phyloP scores from a whole-genome alignment of 2,888 invertebrate genomes.

The Watsonalla cultraria region DNA sequence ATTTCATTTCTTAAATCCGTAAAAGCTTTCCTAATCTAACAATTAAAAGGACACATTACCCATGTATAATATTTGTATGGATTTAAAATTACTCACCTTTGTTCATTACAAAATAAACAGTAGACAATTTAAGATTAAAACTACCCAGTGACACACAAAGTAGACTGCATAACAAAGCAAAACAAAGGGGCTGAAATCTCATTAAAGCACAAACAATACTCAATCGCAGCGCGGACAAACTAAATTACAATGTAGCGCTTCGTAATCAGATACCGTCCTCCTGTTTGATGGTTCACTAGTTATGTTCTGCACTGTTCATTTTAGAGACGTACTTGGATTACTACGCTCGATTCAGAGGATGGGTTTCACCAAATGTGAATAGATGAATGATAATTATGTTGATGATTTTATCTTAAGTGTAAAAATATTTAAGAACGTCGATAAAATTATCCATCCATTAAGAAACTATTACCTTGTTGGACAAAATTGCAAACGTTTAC shows the following conservation, averaged over 20 bases:
- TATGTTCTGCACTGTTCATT: background rate
- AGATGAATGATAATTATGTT: too few relatives aligned
- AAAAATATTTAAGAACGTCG: too few relatives aligned
- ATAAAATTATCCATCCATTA: too few relatives aligned
- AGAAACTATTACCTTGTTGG: too few relatives aligned
- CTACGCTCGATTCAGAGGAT: background rate
- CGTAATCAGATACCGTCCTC: slow-evolving; percentile 17
- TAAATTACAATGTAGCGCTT: slow-evolving; percentile 26
- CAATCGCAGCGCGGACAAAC: slow-evolving; percentile 30
- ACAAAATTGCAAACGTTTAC: too few relatives aligned
- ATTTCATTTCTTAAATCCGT: too few relatives aligned
- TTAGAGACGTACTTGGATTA: background rate
- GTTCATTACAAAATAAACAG: background rate
- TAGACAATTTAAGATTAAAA: background rate
- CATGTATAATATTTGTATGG: too few relatives aligned
- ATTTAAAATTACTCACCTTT: too few relatives aligned
- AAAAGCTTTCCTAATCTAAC: too few relatives aligned
- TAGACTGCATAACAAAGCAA: slow-evolving; percentile 4
- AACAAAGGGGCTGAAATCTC: slow-evolving; percentile 27
- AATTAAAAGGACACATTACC: too few relatives aligned
- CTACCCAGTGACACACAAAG: slow-evolving; percentile 7
- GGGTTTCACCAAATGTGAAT: too few relatives aligned
- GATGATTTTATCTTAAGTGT: too few relatives aligned
- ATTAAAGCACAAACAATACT: slow-evolving; percentile 37
- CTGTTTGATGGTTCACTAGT: background rate